Base-by-base conservation (phyloP, 2,888 invertebrate genomes). In the Scotopteryx bipunctaria region DNA sequence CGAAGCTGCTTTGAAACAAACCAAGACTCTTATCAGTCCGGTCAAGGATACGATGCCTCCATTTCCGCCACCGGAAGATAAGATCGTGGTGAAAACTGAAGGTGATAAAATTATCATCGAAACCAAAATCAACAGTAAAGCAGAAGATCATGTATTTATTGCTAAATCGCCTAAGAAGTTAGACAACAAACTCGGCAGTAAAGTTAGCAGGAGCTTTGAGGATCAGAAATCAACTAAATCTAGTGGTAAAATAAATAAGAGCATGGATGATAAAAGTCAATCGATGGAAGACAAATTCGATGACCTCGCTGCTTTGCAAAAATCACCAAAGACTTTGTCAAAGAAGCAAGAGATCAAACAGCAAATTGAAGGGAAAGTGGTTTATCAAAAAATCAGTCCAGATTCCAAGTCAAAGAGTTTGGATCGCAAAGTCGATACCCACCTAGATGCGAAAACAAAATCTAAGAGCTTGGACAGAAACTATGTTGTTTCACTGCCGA, bases 1-100 rank as follows among this genome's bases (percentile, higher is more conserved):
- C 64, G 94, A 95, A 83, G 94, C 93, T 2, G 94, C 94, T 1
- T 92, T 95, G 70, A 94, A 94, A 72, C 94, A 94, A 79, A 94
- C 94, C 0, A 94, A 94, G 66, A 94, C 94, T 0, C 85, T 94
- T 59, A 92, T 94, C 21, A 94, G 94, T 75, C 95, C 95, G 0
- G 94, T 94, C 0, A 94, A 94, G 73, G 94, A 94, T 71, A 91
- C 93, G 0, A 68, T 94, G 66, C 94, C 94, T 0, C 92, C 93
- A 1, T 94, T 94, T 70, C 94, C 94, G 6, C 92, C 93, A 31
- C 94, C 94, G 0, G 94, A 94, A 76, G 94, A 95, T 72, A 94
- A 94, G 76, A 94, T 94, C 17, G 73, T 94, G 4, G 94, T 94
- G 0, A 93, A 93, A 78, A 93, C 94, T 0, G 94, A 94, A 69